Conservation (phyloP, 1,140 invertebrate species). For the Rhopalosiphum padi region DNA sequence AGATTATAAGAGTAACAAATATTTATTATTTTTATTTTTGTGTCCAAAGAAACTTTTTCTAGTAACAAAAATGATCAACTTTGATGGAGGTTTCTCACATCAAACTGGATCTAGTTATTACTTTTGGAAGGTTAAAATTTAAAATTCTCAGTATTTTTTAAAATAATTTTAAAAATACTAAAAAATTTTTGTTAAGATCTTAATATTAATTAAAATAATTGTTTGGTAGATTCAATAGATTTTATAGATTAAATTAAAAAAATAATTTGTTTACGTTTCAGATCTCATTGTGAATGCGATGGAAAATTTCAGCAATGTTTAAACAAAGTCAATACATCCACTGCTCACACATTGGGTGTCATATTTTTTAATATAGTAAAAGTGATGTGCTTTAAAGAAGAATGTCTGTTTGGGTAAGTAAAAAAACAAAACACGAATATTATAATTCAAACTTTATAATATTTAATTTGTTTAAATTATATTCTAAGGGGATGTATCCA, state of each 20-base stretch:
- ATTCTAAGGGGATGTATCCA: slow-evolving; percentile 30
- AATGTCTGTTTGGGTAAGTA: slow-evolving; percentile 46
- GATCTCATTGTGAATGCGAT: slow-evolving; percentile 53
- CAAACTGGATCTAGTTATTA: too few relatives aligned
- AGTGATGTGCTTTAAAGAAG: slow-evolving; percentile 45
- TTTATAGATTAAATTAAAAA: not conserved
- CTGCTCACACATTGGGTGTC: slow-evolving; percentile 33
- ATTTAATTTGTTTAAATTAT: not conserved
- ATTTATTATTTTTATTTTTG: too few relatives aligned
- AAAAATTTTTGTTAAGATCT: too few relatives aligned
- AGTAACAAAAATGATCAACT: too few relatives aligned
- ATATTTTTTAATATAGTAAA: slow-evolving; percentile 56
- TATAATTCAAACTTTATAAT: not conserved
- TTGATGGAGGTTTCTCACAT: too few relatives aligned
- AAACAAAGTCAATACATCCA: slow-evolving; percentile 40
- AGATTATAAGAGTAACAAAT: not conserved
- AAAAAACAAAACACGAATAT: not conserved
- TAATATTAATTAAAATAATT: too few relatives aligned
- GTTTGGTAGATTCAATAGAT: not conserved
- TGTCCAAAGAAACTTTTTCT: too few relatives aligned
- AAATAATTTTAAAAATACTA: too few relatives aligned
- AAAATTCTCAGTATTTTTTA: too few relatives aligned
- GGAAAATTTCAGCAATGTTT: slow-evolving; percentile 47
- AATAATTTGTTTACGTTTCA: slow-evolving; percentile 10
- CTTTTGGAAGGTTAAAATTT: too few relatives aligned